Base-by-base conservation (phyloP, 2,113 vertebrate genomes). In the Podiceps cristatus region DNA sequence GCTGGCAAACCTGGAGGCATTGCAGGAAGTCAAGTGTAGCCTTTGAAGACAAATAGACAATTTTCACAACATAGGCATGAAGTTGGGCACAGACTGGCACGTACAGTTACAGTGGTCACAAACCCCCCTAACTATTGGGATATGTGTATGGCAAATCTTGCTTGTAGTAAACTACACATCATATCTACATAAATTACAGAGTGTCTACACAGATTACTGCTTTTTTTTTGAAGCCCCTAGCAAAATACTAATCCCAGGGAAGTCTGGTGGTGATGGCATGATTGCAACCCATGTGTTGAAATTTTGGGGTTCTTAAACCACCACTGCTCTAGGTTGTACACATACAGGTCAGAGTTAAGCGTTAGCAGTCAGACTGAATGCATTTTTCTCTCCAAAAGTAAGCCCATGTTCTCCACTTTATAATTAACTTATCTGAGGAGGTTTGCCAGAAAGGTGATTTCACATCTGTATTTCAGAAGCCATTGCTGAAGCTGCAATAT, bases 401-500 rank as follows among this genome's bases (percentile, higher is more conserved):
- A 59, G 11, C 16, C 49, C 33, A 6, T 10, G 7, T 71, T 81
- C 58, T 78, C 66, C 78, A 5, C 69, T 71, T 55, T 3, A 20
- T 50, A 55, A 40, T 66, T 58, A 59, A 40, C 28, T 75, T 14
- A 55, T 64, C 63, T 55, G 40, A 85, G 50, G 47, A 59, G 25
- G 37, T 72, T 52, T 93, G 42, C 55, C 84, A 81, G 84, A 91
- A 77, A n/a, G 11, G 7, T 0, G 0, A 35, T 86, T 91, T 72
- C 75, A 50, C 86, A 77, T 88, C 78, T 88, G 10, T 83, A n/a
- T 90, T 75, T 77, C 63, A 58, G 72, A 64, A 84, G 49, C 52
- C 40, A 19, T 86, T 93, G 77, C 64, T 59, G 68, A 90, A 88
- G 27, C 53, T 82, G 40, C 74, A 82, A 9, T 79, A 2, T 45